A percentile compares a stretch with the other conserved stretches of the same genome.
These are phyloP conservation scores for Cuniculus paca DNA, from an alignment of 2,797 vertebrate genomes.

Conservation along the genomic window DNA sequence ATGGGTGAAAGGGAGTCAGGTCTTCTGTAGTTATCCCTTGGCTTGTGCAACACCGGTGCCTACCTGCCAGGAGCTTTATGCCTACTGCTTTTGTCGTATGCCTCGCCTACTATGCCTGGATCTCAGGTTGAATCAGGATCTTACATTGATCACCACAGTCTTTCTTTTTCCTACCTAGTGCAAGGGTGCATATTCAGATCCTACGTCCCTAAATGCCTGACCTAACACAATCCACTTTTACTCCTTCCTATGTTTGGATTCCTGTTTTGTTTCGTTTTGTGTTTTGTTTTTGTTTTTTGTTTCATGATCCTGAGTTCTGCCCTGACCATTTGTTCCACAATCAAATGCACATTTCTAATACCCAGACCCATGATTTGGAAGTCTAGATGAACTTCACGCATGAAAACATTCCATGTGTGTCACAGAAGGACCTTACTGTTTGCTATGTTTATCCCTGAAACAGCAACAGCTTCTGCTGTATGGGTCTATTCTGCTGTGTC, in stretches of 20 bases:
- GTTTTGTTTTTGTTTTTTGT: background rate
- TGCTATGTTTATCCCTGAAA: background rate
- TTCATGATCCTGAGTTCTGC: background rate
- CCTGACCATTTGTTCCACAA: background rate
- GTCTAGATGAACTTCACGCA: background rate
- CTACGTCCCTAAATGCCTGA: background rate
- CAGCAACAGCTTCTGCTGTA: background rate
- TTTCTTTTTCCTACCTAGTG: background rate
- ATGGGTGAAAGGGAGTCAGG: fast-evolving
- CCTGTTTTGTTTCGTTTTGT: too few species aligned
- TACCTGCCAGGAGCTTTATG: background rate
- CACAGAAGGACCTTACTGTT: background rate
- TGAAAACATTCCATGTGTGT: background rate
- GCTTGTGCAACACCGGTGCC: too few species aligned
- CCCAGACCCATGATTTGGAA: background rate
- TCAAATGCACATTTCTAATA: background rate
- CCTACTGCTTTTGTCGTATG: background rate
- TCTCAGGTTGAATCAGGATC: background rate
- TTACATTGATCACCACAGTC: fast-evolving
- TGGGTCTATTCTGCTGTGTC: background rate
- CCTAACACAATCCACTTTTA: background rate
- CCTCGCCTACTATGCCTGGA: background rate
- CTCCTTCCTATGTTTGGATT: background rate
- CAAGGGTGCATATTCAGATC: background rate
- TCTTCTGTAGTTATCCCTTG: background rate